These are phyloP conservation scores for Corythaixoides concolor DNA, from an alignment of 2,113 vertebrate species.

Conservation along the genomic window DNA sequence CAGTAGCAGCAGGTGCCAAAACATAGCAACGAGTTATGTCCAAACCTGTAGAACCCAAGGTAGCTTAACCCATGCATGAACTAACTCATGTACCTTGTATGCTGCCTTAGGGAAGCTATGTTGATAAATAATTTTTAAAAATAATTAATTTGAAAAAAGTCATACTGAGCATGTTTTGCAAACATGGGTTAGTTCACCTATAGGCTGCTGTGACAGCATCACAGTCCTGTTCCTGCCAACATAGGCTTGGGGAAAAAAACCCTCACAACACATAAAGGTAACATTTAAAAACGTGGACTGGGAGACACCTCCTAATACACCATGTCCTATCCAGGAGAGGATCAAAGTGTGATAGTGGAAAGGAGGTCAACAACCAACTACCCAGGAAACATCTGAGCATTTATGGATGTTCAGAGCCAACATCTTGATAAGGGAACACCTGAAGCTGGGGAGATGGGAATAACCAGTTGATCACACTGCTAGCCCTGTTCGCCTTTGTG, in stretches of 20 bases:
- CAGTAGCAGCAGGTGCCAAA: background rate
- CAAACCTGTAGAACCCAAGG: background rate
- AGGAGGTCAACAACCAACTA: background rate
- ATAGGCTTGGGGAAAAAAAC: background rate
- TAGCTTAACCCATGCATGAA: fast-evolving
- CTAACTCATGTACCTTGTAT: fast-evolving
- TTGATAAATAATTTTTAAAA: background rate
- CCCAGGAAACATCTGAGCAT: background rate
- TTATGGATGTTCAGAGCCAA: background rate
- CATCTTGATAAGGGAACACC: background rate
- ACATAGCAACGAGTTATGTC: fast-evolving
- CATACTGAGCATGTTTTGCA: fast-evolving
- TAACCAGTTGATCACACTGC: background rate
- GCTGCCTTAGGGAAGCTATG: background rate
- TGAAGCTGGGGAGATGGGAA: background rate
- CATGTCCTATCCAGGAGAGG: background rate
- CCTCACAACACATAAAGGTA: background rate
- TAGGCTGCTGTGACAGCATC: background rate
- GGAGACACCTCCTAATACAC: background rate
- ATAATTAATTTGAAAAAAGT: background rate
- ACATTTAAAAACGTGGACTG: background rate
- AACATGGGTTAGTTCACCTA: background rate
- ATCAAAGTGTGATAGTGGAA: background rate
- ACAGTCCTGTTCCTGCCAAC: background rate
- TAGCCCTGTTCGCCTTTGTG: background rate